These are phyloP conservation scores for Leucophenga maculata DNA, from an alignment of 2,888 invertebrate genomes.

Conservation along the genomic window DNA sequence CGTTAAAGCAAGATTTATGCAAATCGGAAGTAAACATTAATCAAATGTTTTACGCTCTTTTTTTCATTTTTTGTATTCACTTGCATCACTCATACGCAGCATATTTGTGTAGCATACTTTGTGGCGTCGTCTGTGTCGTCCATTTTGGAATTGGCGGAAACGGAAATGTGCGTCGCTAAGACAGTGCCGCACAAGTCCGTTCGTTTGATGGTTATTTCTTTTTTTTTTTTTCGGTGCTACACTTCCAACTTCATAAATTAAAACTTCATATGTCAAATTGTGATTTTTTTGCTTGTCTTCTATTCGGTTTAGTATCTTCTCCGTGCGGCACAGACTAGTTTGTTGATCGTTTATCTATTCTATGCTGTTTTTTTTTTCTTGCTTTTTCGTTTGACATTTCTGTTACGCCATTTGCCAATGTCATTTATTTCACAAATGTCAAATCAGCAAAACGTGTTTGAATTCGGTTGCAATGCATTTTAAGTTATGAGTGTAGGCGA, in stretches of 20 bases:
- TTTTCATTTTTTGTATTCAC: slow-evolving; percentile 20
- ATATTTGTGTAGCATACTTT: slow-evolving; percentile 47
- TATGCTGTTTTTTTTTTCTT: background rate
- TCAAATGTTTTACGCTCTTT: slow-evolving; percentile 58
- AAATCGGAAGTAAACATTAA: slow-evolving; percentile 71
- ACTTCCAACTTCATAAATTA: slow-evolving; percentile 58
- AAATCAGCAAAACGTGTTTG: slow-evolving; percentile 51
- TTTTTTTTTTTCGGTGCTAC: slow-evolving; percentile 24
- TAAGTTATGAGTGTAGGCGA: background rate
- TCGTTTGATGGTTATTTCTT: background rate
- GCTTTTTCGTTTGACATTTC: slow-evolving; percentile 7
- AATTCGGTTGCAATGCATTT: background rate
- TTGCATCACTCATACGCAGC: background rate
- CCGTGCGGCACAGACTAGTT: background rate
- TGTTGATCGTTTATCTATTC: background rate
- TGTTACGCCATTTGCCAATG: slow-evolving; percentile 26
- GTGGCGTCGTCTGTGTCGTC: slow-evolving; percentile 44
- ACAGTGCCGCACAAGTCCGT: slow-evolving; percentile 6
- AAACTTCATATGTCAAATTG: slow-evolving; percentile 60
- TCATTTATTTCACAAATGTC: slow-evolving; percentile 60
- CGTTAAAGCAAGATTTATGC: slow-evolving; percentile 70
- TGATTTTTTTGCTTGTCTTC: slow-evolving; percentile 11
- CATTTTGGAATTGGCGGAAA: slow-evolving; percentile 38
- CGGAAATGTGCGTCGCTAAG: slow-evolving; percentile 32
- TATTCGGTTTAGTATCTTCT: too few species aligned